Base-by-base conservation (phyloP, 2,888 invertebrate species). In the Ommatoiulus sabulosus region DNA sequence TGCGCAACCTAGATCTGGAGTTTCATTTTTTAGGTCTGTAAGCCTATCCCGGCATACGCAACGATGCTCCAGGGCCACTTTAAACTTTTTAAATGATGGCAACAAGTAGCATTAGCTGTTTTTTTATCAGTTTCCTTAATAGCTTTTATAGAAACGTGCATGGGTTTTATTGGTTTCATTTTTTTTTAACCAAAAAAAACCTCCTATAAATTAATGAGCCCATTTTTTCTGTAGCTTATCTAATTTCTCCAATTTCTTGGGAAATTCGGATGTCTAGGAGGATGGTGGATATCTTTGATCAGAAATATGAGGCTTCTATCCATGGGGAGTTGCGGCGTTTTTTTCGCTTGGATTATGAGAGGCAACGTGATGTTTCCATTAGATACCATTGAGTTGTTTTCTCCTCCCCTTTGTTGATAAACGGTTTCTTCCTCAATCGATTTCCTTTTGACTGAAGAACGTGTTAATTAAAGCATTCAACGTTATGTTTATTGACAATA, bases 401-500 rank as follows among this genome's bases (percentile, higher is more conserved):
- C 80, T 80, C 80, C 80, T 80, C 80, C 80, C 80, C 12, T 35
- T 80, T 80, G 80, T 80, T 80, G 80, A 80, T 20, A 80, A 80
- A 80, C 80, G 80, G 80, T 80, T 80, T 35, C 80, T 80, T 80
- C 80, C 80, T 10, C 35, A 20, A 80, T 80, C 80, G 35, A 80
- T 80, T 80, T 80, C 35, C 80, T 80, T 80, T 80, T 80, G 80
- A 80, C 80, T 80, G 35, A 80, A 80, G 80, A 80, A 80, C 80
- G 80, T 80, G 80, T 80, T 80, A 80, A 80, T 80, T 80, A 80
- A 80, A 80, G 80, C 24, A 80, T 80, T 80, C 80, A 35, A 35
- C 80, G 80, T 80, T 80, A 24, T 80, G 80, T 80, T 80, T 80
- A 80, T 80, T 80, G 80, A 80, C 80, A 35, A 80, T 80, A 24